These are phyloP conservation scores for Lasioglossum morio DNA, from an alignment of 2,888 invertebrate genomes.

Conservation along the genomic window DNA sequence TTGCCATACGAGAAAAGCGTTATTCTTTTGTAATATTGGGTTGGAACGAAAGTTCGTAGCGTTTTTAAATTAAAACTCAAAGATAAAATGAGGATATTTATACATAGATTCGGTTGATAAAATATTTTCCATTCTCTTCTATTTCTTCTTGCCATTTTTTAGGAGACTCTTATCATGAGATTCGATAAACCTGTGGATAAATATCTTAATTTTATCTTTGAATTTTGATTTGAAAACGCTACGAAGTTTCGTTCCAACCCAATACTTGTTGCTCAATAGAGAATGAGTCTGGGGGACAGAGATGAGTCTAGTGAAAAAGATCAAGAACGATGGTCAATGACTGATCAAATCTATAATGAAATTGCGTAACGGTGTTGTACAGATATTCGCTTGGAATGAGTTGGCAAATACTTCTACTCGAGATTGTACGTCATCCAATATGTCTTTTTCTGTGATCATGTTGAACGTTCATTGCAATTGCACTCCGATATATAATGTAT, in stretches of 20 bases:
- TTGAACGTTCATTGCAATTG: conserved; percentile 25
- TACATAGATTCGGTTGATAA: no score
- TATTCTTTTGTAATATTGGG: conserved; percentile 21
- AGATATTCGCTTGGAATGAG: conserved; percentile 32
- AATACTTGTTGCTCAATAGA: conserved; percentile 63
- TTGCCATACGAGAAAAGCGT: conserved; percentile 54
- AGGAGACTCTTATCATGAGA: no score
- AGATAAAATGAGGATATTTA: no score
- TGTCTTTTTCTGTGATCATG: conserved; percentile 20
- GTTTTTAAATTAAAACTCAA: no score
- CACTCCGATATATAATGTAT: conserved; percentile 1
- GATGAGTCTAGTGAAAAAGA: background rate
- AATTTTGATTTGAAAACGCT: no score
- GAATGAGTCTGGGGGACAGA: conserved; percentile 27
- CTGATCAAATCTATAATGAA: conserved; percentile 48
- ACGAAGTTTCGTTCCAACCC: no score
- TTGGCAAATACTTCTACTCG: conserved; percentile 22
- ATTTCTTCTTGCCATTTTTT: no score
- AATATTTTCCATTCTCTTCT: no score
- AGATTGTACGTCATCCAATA: conserved; percentile 11
- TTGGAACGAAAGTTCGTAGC: no score
- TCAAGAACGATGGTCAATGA: conserved; percentile 31
- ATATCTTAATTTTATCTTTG: no score
- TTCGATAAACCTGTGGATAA: no score
- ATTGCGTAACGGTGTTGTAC: conserved; percentile 30